Base-by-base conservation (phyloP, 2,797 vertebrate species). In the Gouania willdenowi region DNA sequence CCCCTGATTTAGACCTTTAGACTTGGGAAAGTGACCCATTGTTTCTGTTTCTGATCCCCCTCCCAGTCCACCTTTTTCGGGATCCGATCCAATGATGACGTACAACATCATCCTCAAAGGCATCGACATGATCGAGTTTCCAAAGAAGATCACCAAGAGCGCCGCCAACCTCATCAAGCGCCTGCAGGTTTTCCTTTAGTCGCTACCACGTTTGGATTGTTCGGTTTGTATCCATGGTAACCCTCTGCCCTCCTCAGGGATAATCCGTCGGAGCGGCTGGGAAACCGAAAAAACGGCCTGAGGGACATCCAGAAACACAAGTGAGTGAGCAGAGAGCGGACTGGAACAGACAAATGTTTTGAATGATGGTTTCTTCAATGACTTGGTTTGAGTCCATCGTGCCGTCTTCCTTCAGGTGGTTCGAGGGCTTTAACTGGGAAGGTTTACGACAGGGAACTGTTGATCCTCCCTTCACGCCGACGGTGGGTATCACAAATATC, bases 51-150 rank as follows among this genome's bases (percentile, higher is more conserved):
- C 10, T 2, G n/a, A 10, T 10, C 24, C 4, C 17, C 2, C 6
- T 8, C 5, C n/a, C 70, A 95, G 92, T 71, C 94, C 94, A 26
- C 94, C 94, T 10, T 96, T 96, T 84, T 93, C 92, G 70, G 93
- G 91, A 67, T 91, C 92, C 36, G 94, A 96, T 44, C 94, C 93
- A 50, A 95, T 95, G 94, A 94, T 91, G 82, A 96, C 94, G 1
- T 96, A 96, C 17, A 96, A 96, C 77, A 92, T 95, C 73, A 96
- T 96, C 72, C 66, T 96, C 76, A 88, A 91, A 66, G 94, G 94
- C 41, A 95, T 96, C 65, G 92, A 96, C 80, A 95, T 96, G 93
- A 91, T 96, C 53, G 93, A 94, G 87, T 96, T 96, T 79, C 94
- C 94, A 77, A 96, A 96, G 88, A 95, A 94, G 87, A 94, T 96